Conservation (phyloP, 2,888 invertebrate species). For the Fragum sueziense region DNA sequence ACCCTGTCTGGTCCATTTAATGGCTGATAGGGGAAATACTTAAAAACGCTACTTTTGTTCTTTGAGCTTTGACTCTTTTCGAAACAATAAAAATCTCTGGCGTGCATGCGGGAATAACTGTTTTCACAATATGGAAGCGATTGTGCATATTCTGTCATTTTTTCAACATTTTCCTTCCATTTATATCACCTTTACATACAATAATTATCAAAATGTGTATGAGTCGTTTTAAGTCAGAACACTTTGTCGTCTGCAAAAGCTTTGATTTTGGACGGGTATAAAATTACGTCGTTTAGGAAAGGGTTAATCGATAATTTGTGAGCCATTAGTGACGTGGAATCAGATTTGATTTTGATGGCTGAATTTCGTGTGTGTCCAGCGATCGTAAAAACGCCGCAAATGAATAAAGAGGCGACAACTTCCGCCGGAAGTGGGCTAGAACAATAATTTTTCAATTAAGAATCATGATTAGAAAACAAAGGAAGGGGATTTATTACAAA, state of each 20-base stretch:
- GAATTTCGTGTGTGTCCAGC: conserved; percentile 60
- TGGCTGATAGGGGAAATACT: conserved; percentile 18
- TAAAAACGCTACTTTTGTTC: conserved; percentile 3
- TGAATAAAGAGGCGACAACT: conserved; percentile 60
- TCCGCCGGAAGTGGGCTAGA: conserved; percentile 52
- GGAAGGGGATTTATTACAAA: conserved; percentile 59
- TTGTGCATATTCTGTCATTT: too few species aligned
- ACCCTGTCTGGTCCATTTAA: neutral
- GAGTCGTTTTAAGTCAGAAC: too few species aligned
- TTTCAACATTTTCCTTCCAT: too few species aligned
- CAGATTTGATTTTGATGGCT: conserved; percentile 61
- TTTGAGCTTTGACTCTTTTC: neutral
- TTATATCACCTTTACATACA: too few species aligned
- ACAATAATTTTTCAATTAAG: conserved; percentile 62
- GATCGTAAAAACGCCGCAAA: conserved; percentile 53
- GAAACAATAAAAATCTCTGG: too few species aligned
- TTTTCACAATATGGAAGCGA: too few species aligned
- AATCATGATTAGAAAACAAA: conserved; percentile 58
- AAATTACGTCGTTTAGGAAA: too few species aligned
- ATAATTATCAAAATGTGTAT: too few species aligned
- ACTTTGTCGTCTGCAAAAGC: too few species aligned
- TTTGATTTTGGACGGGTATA: too few species aligned
- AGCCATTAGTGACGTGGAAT: conserved; percentile 51
- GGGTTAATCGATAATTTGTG: conserved; percentile 14
- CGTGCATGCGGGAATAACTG: too few species aligned